Conservation (phyloP, 2,113 vertebrate species). For the Chloropsis cyanopogon region DNA sequence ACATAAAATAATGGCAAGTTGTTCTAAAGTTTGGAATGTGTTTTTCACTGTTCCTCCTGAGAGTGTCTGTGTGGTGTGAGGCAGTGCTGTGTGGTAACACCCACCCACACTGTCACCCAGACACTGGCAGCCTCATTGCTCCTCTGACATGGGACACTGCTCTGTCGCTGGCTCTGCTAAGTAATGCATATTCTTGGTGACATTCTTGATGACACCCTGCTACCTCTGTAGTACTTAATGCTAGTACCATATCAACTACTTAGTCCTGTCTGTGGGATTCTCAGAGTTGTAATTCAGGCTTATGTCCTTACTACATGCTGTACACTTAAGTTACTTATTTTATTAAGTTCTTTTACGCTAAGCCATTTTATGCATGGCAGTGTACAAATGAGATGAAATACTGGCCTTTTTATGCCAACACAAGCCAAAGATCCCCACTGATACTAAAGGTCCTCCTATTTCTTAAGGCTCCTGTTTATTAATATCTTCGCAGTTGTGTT, state of each 20-base stretch:
- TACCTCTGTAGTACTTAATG: neutral
- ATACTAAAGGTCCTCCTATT: neutral
- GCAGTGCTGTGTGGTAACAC: neutral
- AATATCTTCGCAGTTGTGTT: neutral
- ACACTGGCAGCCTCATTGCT: neutral
- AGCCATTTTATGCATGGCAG: neutral
- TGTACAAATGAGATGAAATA: neutral
- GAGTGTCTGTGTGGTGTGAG: neutral
- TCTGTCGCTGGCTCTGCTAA: neutral
- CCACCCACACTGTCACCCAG: neutral
- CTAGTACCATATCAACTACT: no score
- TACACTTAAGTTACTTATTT: neutral
- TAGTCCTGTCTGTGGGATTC: neutral
- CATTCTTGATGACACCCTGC: neutral
- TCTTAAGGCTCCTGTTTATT: neutral
- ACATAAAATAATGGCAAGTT: neutral
- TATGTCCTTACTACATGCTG: neutral
- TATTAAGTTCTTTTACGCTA: neutral
- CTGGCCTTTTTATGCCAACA: neutral
- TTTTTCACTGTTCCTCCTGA: neutral
- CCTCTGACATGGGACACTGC: neutral
- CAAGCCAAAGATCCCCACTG: neutral
- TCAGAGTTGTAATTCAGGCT: neutral
- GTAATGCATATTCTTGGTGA: neutral
- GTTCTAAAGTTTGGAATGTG: neutral